A percentile compares a stretch with the other conserved stretches of the same genome.
Evolutionary conservation across 2,888 invertebrate genomes (phyloP).

Genomic region (Acronicta leporina): DNA sequence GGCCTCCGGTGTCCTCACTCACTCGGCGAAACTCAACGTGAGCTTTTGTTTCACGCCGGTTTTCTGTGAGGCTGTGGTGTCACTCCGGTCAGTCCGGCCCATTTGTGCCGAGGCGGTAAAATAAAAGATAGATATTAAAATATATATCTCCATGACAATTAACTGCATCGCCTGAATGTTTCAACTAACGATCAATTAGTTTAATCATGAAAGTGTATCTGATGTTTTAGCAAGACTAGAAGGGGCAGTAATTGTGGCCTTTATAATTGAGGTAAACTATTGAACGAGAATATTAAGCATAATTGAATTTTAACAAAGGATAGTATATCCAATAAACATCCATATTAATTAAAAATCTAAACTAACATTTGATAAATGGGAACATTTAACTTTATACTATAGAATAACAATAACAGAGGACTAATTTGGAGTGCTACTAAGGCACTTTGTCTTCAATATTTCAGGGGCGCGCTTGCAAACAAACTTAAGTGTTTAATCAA

Average conservation of each 20-base stretch:
- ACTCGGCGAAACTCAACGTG: too few relatives aligned
- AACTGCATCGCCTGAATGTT: neutral
- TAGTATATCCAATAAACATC: slow-evolving; percentile 13
- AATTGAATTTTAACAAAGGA: slow-evolving; percentile 4
- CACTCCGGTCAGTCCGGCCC: too few relatives aligned
- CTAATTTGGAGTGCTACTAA: slow-evolving; percentile 33
- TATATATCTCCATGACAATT: neutral
- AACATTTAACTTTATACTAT: slow-evolving; percentile 33
- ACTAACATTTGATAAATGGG: slow-evolving; percentile 17
- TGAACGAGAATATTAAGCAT: neutral
- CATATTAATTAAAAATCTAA: slow-evolving; percentile 15
- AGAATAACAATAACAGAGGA: slow-evolving; percentile 30
- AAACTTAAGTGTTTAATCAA: slow-evolving; percentile 53
- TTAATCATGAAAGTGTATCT: neutral
- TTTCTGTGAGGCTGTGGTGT: too few relatives aligned
- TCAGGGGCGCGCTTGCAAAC: slow-evolving; percentile 40
- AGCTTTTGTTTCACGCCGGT: too few relatives aligned
- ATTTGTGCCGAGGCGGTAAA: too few relatives aligned
- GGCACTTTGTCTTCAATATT: slow-evolving; percentile 41
- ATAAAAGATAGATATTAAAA: neutral
- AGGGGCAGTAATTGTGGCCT: neutral
- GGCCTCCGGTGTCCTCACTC: too few relatives aligned
- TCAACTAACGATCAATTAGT: too few relatives aligned
- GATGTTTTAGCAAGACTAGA: neutral
- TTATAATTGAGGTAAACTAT: neutral